These are phyloP conservation scores for Tiliacea aurago DNA, from an alignment of 2,888 invertebrate genomes.

Conservation along the genomic window DNA sequence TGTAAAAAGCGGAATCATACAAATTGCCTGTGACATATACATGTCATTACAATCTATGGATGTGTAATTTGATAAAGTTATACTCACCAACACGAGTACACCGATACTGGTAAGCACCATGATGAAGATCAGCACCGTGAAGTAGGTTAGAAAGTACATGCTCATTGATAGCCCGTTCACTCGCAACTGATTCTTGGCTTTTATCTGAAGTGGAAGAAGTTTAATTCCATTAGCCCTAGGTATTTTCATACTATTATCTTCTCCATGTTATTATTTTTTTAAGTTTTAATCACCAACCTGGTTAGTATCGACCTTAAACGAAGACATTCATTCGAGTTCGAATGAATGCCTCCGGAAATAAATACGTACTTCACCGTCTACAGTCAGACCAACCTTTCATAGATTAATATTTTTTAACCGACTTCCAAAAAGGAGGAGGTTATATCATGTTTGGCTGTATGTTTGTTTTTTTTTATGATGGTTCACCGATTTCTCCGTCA, in stretches of 20 bases:
- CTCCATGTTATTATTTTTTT: neutral
- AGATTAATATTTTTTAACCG: too few relatives aligned
- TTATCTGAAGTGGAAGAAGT: slow-evolving; percentile 90
- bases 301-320: neutral
- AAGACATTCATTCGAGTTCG: too few relatives aligned
- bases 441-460: too few relatives aligned
- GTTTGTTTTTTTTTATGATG: too few relatives aligned
- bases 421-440: too few relatives aligned
- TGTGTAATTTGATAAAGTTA: neutral
- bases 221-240: neutral
- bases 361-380: neutral
- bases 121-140: slow-evolving; percentile 93
- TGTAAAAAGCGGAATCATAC: too few relatives aligned
- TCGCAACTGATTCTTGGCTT: slow-evolving; percentile 95
- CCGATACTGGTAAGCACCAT: slow-evolving; percentile 93
- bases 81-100: slow-evolving; percentile 89
- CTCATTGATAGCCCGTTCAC: slow-evolving; percentile 95
- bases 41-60: neutral
- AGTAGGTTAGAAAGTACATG: slow-evolving; percentile 94
- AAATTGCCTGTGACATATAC: too few relatives aligned
- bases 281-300: neutral
- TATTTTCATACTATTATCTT: neutral
- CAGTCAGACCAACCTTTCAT: too few relatives aligned
- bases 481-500: too few relatives aligned
- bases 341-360: too few relatives aligned